Evolutionary conservation across 2,113 vertebrate genomes (phyloP).

Genomic region (Zootoca vivipara): DNA sequence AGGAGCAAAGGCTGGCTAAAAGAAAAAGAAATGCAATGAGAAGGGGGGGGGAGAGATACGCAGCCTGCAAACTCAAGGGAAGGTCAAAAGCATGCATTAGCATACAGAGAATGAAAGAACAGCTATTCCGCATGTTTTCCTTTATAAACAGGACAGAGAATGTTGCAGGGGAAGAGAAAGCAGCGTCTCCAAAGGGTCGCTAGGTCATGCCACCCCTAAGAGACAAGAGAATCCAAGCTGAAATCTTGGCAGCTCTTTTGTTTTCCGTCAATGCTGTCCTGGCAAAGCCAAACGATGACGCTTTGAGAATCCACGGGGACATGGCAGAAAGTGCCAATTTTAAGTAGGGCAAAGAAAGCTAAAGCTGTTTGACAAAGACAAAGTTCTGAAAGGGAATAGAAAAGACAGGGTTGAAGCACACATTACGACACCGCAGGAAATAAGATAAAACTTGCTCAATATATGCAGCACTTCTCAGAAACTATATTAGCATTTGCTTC

Average conservation of each 20-base stretch:
- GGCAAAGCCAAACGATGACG: slow-evolving; percentile 5
- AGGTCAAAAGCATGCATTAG: not conserved
- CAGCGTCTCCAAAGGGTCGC: not conserved
- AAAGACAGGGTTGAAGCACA: fast-evolving
- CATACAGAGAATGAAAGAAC: not conserved
- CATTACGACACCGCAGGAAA: not conserved
- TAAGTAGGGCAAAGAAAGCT: not conserved
- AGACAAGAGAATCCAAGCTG: not conserved
- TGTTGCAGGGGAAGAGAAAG: not conserved
- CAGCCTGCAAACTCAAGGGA: not conserved
- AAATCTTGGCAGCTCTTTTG: fast-evolving
- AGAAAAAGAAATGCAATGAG: not conserved
- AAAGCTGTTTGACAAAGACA: slow-evolving; percentile 9
- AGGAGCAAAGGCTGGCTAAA: not conserved
- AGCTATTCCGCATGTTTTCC: not conserved
- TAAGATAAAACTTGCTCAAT: fast-evolving
- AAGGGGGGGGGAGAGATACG: not conserved
- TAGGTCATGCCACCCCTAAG: not conserved
- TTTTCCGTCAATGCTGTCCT: slow-evolving; percentile 14
- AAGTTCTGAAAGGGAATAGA: not conserved
- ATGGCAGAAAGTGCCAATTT: slow-evolving; percentile 21
- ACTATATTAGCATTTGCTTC: not conserved
- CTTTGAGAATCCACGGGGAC: not conserved
- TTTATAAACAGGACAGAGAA: not conserved
- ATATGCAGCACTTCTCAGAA: not conserved